Percentiles rank a stretch among this genome's conserved stretches.
Conservation (phyloP, 1,140 invertebrate genomes). For the Pseudomyrmex concolor region DNA sequence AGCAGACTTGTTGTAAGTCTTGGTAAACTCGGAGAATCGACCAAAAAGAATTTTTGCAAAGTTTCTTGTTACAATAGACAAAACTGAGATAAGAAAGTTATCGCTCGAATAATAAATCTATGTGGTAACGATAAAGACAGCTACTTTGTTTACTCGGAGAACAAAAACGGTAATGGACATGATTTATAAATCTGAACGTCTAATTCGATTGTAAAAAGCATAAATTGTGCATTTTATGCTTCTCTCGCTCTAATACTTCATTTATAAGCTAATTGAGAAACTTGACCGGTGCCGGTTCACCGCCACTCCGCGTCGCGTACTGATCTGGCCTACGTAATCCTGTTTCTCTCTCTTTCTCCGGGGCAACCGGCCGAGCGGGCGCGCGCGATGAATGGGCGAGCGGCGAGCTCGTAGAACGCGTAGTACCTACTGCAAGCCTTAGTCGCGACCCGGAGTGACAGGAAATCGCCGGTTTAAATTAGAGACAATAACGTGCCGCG, state of each 20-base stretch:
- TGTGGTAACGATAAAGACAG: not conserved
- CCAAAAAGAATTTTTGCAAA: not conserved
- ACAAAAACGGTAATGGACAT: too few relatives aligned
- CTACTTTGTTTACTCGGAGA: not conserved
- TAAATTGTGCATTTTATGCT: not conserved
- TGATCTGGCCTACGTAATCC: conserved; percentile 67
- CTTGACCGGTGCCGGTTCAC: conserved; percentile 1
- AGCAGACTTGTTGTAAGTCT: not conserved
- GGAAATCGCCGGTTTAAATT: conserved; percentile 78
- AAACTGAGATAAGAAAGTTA: not conserved
- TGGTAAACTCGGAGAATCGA: not conserved
- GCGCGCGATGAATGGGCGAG: conserved; percentile 20
- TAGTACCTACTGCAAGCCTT: conserved; percentile 36
- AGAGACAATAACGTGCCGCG: conserved; percentile 73
- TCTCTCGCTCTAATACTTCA: not conserved
- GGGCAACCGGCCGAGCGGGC: conserved; percentile 56
- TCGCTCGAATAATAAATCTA: not conserved
- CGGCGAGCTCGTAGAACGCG: conserved; percentile 16
- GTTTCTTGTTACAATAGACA: not conserved
- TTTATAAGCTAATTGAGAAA: conserved; percentile 37
- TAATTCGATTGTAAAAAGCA: not conserved
- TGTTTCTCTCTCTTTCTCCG: conserved; percentile 35
- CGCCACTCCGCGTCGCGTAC: not conserved
- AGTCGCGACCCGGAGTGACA: conserved; percentile 55
- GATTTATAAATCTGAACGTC: not conserved